These are phyloP conservation scores for Heptranchias perlo DNA, from an alignment of 2,113 vertebrate species.

Conservation along the genomic window DNA sequence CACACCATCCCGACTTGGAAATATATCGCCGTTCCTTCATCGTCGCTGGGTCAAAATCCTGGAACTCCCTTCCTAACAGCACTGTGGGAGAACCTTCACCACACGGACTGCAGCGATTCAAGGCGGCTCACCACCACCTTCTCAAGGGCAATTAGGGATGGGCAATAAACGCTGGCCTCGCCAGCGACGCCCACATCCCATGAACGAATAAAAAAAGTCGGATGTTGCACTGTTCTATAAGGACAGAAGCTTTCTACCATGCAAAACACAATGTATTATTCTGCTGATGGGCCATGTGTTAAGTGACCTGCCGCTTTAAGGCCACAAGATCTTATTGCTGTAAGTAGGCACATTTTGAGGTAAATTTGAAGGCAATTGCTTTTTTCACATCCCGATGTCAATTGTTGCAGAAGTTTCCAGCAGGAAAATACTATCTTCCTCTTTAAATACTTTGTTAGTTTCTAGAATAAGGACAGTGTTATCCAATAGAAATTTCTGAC, in stretches of 20 bases:
- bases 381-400: not conserved
- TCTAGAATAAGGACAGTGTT: not conserved
- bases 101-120: too few species aligned
- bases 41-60: too few species aligned
- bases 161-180: too few species aligned
- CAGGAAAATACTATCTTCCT: not conserved
- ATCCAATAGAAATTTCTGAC: not conserved
- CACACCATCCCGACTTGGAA: too few species aligned
- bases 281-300: not conserved
- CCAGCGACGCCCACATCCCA: too few species aligned
- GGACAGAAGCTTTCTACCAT: not conserved
- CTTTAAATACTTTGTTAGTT: not conserved
- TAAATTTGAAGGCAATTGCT: not conserved
- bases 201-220: too few species aligned
- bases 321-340: not conserved
- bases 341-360: not conserved
- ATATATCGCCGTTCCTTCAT: too few species aligned
- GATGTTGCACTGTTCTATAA: not conserved
- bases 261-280: not conserved
- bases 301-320: not conserved
- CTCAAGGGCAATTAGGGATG: too few species aligned
- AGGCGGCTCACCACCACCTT: too few species aligned
- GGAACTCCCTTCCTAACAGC: too few species aligned
- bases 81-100: too few species aligned
- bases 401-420: not conserved